Conservation (phyloP, 2,888 invertebrate genomes). For the Parascotia fuliginaria region DNA sequence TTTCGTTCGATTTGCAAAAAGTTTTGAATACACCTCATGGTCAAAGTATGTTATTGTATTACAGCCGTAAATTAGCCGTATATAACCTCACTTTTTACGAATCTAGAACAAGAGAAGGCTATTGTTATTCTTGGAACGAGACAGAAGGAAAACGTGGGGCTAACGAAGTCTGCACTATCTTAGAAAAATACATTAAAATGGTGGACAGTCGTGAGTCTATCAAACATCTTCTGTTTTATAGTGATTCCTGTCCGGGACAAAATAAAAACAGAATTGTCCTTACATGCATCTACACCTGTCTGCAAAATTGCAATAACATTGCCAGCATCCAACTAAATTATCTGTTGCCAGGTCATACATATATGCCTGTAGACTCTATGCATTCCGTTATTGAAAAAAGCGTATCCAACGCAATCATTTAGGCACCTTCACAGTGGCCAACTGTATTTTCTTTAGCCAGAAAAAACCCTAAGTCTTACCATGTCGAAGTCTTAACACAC, state of each 20-base stretch:
- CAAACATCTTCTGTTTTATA: not conserved
- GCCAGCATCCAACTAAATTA: slow-evolving; percentile 39
- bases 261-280: too few species aligned
- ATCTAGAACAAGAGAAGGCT: slow-evolving; percentile 1
- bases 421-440: not conserved
- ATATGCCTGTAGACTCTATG: slow-evolving; percentile 1
- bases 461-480: not conserved
- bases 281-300: slow-evolving; percentile 17
- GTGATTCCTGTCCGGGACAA: too few species aligned
- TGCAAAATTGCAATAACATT: slow-evolving; percentile 20
- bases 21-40: not conserved
- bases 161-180: not conserved
- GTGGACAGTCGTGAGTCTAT: not conserved
- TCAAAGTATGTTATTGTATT: not conserved
- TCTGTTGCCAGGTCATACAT: slow-evolving; percentile 19
- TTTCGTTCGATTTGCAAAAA: not conserved
- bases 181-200: not conserved
- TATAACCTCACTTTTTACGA: slow-evolving; percentile 1
- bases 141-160: not conserved
- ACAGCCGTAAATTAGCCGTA: not conserved
- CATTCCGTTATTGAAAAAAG: slow-evolving; percentile 4
- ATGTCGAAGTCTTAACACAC: slow-evolving; percentile 3
- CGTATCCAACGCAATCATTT: not conserved
- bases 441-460: not conserved
- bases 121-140: not conserved